Base-by-base conservation (phyloP, 2,888 invertebrate genomes). In the Drosophila putrida region DNA sequence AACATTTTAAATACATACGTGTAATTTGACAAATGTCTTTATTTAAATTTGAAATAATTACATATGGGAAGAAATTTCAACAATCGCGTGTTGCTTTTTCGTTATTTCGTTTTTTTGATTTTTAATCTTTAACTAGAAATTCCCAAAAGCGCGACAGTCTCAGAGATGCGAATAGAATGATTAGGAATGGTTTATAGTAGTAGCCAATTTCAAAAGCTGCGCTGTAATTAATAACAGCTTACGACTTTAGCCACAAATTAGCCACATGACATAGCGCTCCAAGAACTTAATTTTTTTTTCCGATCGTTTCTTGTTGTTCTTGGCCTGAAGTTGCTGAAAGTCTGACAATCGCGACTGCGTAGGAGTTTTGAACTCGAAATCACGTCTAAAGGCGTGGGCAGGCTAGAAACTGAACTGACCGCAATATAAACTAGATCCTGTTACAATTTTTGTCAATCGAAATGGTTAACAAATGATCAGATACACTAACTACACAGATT, bases 191-290 rank as follows among this genome's bases (percentile, higher is more conserved):
- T 69, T 71, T 68, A 68, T 66, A 58, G 49, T 75, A 68, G 67
- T 72, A 70, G 69, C 62, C 41, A 73, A 57, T 74, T 77, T 77
- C 63, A 68, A 71, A 58, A 44, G 54, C 59, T 46, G 33, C 49
- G 75, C 67, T 74, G 83, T 86, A 83, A 82, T 86, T 82, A 82
- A 82, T 83, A 76, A 68, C 71, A 74, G 78, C 81, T 82, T 70
- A 78, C 78, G 78, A 75, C 67, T 60, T 47, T 35, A 73, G 64
- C 44, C 71, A 66, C 86, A 82, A 83, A 81, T 83, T 83, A 83
- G 67, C 68, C 69, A 38, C 57, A 82, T 83, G 84, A 86, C 79
- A 79, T 57, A 75, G 58, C 64, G 60, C 65, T 20, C 46, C 61
- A 80, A 73, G 58, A 78, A 74, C 62, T 79, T 38, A 28, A 50